Evolutionary conservation across 2,797 vertebrate genomes (phyloP).

Genomic region (Cyprinodon diabolis): DNA sequence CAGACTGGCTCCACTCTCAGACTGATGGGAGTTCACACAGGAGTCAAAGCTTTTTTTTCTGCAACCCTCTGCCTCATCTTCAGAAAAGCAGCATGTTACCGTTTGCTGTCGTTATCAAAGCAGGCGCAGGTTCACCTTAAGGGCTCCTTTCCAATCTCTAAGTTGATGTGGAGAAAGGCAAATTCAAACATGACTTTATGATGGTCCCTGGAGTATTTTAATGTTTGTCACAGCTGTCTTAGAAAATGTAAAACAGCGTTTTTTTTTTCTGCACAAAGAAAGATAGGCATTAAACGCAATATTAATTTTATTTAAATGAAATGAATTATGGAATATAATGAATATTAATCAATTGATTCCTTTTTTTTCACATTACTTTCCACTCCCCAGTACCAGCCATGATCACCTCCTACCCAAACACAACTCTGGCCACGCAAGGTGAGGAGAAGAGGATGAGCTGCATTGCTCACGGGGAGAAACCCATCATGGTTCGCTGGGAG

Average conservation of each 20-base stretch:
- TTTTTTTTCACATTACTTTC: neutral
- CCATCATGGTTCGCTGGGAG: conserved; percentile 99
- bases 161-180: conserved; percentile 51
- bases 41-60: conserved; percentile 69
- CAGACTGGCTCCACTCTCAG: conserved; percentile 63
- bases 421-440: conserved; percentile 95
- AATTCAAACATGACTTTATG: conserved; percentile 49
- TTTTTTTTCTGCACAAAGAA: conserved; percentile 25
- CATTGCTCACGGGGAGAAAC: conserved; percentile 95
- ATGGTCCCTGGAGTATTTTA: conserved; percentile 48
- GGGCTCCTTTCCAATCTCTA: conserved; percentile 51
- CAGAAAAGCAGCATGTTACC: conserved; percentile 52
- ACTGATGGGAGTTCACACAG: conserved; percentile 75
- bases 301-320: neutral
- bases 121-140: conserved; percentile 55
- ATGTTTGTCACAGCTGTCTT: conserved; percentile 53
- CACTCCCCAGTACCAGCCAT: conserved; percentile 90
- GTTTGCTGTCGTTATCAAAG: conserved; percentile 67
- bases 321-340: too few relatives aligned
- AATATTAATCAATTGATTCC: too few relatives aligned
- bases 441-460: conserved; percentile 98
- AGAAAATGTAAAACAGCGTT: conserved; percentile 19
- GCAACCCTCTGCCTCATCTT: conserved; percentile 54
- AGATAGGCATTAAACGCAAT: conserved; percentile 5
- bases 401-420: conserved; percentile 99